phyloP scores from a whole-genome alignment of 2,797 vertebrate genomes.

The Trachops cirrhosus region DNA sequence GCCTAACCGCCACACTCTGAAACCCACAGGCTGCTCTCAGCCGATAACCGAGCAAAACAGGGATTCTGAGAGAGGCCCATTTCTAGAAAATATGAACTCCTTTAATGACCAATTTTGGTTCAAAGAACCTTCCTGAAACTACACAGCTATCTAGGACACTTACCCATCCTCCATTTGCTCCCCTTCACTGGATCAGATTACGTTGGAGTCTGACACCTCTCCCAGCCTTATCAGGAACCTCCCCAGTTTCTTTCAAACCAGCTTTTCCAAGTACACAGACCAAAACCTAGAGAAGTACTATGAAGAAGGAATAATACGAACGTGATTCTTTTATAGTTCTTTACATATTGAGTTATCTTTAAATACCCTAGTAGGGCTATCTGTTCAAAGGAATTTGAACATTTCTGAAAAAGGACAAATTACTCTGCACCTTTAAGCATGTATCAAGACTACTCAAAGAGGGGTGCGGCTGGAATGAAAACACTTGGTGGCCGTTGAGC shows the following conservation, averaged over 20 bases:
- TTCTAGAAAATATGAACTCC: not conserved
- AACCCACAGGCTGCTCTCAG: not conserved
- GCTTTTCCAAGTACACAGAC: not conserved
- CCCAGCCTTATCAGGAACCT: not conserved
- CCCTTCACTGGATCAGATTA: not conserved
- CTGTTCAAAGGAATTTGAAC: constrained; percentile 7
- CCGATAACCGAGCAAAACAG: not conserved
- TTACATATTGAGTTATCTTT: not conserved
- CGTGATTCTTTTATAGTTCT: not conserved
- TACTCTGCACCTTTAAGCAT: not conserved
- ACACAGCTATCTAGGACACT: not conserved
- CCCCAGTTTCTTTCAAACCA: not conserved
- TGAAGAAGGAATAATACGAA: not conserved
- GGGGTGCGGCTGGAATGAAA: not conserved
- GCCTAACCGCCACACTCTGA: not conserved
- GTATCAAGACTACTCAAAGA: not conserved
- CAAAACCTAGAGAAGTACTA: not conserved
- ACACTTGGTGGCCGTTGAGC: not conserved
- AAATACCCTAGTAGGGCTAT: not conserved
- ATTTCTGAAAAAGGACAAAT: constrained; percentile 2
- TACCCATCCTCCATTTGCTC: not conserved
- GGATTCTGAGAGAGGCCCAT: not conserved
- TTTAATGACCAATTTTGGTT: not conserved
- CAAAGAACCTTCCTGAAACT: not conserved
- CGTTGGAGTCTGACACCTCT: not conserved